Percentiles rank a stretch among this genome's conserved stretches.
Evolutionary conservation across 2,113 vertebrate species (phyloP).

Genomic region (Pholis gunnellus): DNA sequence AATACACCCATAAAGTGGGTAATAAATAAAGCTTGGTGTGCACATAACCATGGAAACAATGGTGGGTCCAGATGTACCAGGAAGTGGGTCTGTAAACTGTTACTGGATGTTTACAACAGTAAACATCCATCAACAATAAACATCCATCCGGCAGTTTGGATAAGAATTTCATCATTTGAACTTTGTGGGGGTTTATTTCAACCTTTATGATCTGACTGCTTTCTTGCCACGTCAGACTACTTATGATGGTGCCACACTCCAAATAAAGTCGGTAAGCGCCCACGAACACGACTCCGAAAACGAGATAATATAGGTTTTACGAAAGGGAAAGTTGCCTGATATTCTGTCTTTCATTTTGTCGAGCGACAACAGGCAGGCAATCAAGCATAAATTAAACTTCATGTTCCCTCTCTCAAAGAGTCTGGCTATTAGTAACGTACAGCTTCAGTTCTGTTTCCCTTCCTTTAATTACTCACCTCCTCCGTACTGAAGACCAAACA

Average conservation of each 20-base stretch:
- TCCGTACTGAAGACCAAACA: not conserved
- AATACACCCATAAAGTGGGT: not conserved
- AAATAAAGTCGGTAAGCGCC: not conserved
- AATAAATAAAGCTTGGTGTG: not conserved
- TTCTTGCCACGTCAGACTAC: not conserved
- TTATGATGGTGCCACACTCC: not conserved
- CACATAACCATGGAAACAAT: not conserved
- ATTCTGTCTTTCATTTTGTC: not conserved
- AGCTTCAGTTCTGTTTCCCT: not conserved
- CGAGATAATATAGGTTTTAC: not conserved
- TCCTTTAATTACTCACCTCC: not conserved
- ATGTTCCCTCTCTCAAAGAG: not conserved
- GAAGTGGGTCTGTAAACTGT: constrained; percentile 8
- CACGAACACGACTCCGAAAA: not conserved
- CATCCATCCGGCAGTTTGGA: not conserved
- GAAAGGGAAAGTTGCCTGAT: not conserved
- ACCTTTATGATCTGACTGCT: not conserved
- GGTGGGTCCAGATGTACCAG: not conserved
- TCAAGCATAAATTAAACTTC: not conserved
- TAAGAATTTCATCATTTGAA: not conserved
- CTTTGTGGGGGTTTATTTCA: not conserved
- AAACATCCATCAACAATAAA: not conserved
- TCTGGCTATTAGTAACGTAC: not conserved
- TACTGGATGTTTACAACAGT: not conserved
- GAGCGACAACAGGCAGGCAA: no score